Base-by-base conservation (phyloP, 2,888 invertebrate genomes). In the Kuschelorhynchus macadamiae region DNA sequence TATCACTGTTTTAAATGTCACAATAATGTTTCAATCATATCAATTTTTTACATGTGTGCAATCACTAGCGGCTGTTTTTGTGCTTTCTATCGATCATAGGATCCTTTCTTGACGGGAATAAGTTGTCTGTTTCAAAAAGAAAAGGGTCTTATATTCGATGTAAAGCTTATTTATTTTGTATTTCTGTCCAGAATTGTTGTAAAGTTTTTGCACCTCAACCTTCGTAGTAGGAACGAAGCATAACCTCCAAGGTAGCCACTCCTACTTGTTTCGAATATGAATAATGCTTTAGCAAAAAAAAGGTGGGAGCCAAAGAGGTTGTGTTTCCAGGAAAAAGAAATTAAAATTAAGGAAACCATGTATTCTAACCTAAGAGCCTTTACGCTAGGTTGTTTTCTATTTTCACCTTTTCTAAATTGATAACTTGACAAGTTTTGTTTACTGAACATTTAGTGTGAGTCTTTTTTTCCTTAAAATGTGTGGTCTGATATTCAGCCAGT, bases 41-140 rank as follows among this genome's bases (percentile, higher is more conserved):
- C 78, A 78, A 78, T 70, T 75, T 75, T 75, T 76, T 73, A 67
- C 74, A 71, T 67, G 72, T 72, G 76, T 77, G 77, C 78, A 77
- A 77, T 77, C 78, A 75, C 70, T 66, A 57, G 71, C 73, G 72
- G 73, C 74, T 77, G 74, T 72, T 72, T 74, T 71, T 55, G n/a
- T 25, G 25, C 25, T 70, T 53, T 62, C 67, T 46, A 66, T 60
- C 66, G 25, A 25, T 25, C 25, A 7, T 25, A 25, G 25, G 25
- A 25, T n/a, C n/a, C n/a, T n/a, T n/a, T n/a, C n/a, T n/a, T n/a
- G n/a, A n/a, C n/a, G n/a, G n/a, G n/a, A n/a, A n/a, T n/a, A n/a
- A n/a, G n/a, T n/a, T n/a, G n/a, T n/a, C n/a, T n/a, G n/a, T n/a
- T n/a, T n/a, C n/a, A n/a, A n/a, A n/a, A n/a, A n/a, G n/a, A n/a